Percentiles rank a stretch among this genome's conserved stretches.
These are phyloP conservation scores for Protobothrops mucrosquamatus DNA, from an alignment of 2,113 vertebrate genomes.

Conservation along the genomic window DNA sequence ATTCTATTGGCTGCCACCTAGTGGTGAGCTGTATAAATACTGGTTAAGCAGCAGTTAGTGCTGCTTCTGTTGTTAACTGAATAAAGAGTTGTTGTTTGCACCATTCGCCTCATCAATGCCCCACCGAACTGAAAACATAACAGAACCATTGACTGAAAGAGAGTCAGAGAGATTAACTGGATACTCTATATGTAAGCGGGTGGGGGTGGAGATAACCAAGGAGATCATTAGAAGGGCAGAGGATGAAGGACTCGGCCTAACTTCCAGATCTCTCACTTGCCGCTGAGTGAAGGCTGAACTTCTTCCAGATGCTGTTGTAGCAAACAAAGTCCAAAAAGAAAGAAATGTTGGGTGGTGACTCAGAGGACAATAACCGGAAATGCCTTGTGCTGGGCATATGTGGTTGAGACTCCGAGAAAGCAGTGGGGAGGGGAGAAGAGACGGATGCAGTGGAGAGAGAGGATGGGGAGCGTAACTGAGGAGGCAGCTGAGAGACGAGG, in stretches of 20 bases:
- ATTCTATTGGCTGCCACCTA: too few species aligned
- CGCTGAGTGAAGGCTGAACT: neutral
- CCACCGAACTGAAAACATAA: too few species aligned
- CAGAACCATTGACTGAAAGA: neutral
- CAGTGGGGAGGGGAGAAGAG: neutral
- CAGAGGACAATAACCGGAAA: slow-evolving; percentile 52
- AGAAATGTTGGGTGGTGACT: neutral
- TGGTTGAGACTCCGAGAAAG: slow-evolving; percentile 5
- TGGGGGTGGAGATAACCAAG: neutral
- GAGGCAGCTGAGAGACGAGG: neutral
- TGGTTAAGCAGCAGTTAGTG: too few species aligned
- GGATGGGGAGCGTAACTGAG: neutral
- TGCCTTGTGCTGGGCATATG: slow-evolving; percentile 40
- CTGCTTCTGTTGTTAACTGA: too few species aligned
- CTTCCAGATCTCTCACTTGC: neutral
- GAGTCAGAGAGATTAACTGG: neutral
- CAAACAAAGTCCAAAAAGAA: neutral
- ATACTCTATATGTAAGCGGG: neutral
- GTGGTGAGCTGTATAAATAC: too few species aligned
- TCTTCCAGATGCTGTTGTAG: neutral
- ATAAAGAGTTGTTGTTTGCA: too few species aligned
- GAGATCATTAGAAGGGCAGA: neutral
- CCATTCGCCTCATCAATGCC: too few species aligned
- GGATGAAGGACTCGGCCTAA: neutral
- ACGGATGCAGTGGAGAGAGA: slow-evolving; percentile 4